Conservation (phyloP, 1,140 invertebrate genomes). For the Drosophila pectinifera region DNA sequence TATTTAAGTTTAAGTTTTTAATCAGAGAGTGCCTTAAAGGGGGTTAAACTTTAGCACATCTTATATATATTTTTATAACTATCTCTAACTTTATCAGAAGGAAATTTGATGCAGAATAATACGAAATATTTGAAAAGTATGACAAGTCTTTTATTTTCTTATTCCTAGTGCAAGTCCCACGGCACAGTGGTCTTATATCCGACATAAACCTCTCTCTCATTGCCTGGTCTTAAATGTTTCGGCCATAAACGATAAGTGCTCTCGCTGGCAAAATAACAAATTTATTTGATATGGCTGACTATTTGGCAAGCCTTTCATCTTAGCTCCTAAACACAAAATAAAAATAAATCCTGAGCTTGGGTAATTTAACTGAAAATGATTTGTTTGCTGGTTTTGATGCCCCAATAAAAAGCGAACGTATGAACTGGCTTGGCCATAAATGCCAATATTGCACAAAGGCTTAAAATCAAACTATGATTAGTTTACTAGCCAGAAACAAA, state of each 20-base stretch:
- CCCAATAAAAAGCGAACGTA: constrained; percentile 3
- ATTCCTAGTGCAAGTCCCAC: background rate
- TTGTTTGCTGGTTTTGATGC: background rate
- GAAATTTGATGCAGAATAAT: background rate
- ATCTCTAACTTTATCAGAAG: too few species aligned
- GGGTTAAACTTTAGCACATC: too few species aligned
- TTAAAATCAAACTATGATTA: background rate
- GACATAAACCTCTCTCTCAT: background rate
- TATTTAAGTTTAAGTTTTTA: too few species aligned
- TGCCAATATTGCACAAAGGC: background rate
- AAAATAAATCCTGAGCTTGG: background rate
- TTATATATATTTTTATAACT: too few species aligned
- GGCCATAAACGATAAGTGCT: constrained; percentile 1
- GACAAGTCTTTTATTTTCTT: background rate
- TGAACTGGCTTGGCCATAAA: background rate
- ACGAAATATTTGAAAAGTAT: background rate
- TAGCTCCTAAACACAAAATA: background rate
- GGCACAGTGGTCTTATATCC: background rate
- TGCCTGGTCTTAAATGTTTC: background rate
- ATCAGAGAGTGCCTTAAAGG: too few species aligned
- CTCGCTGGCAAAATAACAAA: background rate
- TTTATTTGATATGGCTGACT: background rate
- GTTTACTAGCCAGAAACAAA: background rate
- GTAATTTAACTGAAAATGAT: background rate
- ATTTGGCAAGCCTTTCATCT: background rate